Evolutionary conservation across 2,888 invertebrate genomes (phyloP).

Genomic region (Stenichneumon culpator): DNA sequence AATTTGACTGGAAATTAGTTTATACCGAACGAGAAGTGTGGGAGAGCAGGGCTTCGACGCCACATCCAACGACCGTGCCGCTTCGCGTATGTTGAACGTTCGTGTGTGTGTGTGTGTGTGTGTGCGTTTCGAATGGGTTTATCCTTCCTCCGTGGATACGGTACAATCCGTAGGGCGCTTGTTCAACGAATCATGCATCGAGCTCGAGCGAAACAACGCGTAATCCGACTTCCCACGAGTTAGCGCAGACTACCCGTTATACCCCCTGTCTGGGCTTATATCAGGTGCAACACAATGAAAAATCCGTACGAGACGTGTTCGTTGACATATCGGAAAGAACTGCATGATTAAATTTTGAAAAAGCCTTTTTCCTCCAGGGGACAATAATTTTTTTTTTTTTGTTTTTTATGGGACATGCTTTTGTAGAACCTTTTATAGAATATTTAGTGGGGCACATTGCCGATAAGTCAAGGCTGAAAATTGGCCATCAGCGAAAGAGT

Average conservation of each 20-base stretch:
- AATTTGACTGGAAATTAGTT: constrained; percentile 81
- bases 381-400: no score
- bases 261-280: not conserved
- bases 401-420: no score
- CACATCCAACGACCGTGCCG: constrained; percentile 27
- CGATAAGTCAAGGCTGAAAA: no score
- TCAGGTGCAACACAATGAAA: not conserved
- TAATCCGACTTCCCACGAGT: constrained; percentile 39
- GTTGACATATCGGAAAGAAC: no score
- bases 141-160: constrained; percentile 16
- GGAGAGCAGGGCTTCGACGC: constrained; percentile 44
- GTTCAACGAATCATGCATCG: constrained; percentile 60
- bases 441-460: no score
- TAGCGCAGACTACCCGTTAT: not conserved
- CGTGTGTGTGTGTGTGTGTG: not conserved
- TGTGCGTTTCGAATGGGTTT: not conserved
- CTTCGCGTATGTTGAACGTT: constrained; percentile 17
- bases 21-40: constrained; percentile 70
- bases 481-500: no score
- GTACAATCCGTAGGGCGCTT: constrained; percentile 40
- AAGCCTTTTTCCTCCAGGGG: no score
- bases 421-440: no score
- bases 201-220: constrained; percentile 47
- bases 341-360: not conserved
- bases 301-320: not conserved